These are phyloP conservation scores for Phoxinus phoxinus DNA, from an alignment of 2,113 vertebrate species.

Conservation along the genomic window DNA sequence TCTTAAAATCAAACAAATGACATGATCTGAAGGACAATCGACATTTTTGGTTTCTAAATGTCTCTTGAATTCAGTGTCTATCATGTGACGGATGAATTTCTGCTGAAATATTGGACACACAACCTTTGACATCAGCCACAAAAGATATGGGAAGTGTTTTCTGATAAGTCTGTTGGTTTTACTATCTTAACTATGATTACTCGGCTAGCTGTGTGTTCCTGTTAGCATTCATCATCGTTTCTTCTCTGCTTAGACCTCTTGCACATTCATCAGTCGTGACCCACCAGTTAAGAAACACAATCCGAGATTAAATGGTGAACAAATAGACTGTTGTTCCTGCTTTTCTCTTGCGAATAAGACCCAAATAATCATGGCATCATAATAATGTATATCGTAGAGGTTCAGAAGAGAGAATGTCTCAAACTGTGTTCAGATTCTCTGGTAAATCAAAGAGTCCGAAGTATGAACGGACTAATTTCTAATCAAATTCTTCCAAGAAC, in stretches of 20 bases:
- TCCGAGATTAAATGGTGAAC: background rate
- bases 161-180: background rate
- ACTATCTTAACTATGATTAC: background rate
- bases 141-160: background rate
- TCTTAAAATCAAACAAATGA: background rate
- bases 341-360: background rate
- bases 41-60: background rate
- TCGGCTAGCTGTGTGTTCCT: background rate
- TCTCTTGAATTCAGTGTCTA: background rate
- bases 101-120: background rate
- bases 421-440: background rate
- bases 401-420: background rate
- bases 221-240: background rate
- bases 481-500: background rate
- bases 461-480: background rate
- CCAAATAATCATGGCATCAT: background rate
- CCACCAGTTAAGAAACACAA: background rate
- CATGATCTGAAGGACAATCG: background rate
- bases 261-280: background rate
- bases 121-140: constrained; percentile 16
- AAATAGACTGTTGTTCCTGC: background rate
- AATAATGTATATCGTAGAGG: background rate
- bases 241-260: background rate
- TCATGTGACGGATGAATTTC: background rate
- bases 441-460: no score